These are phyloP conservation scores for Actinemys pallida DNA, from an alignment of 2,113 vertebrate genomes.

Conservation along the genomic window DNA sequence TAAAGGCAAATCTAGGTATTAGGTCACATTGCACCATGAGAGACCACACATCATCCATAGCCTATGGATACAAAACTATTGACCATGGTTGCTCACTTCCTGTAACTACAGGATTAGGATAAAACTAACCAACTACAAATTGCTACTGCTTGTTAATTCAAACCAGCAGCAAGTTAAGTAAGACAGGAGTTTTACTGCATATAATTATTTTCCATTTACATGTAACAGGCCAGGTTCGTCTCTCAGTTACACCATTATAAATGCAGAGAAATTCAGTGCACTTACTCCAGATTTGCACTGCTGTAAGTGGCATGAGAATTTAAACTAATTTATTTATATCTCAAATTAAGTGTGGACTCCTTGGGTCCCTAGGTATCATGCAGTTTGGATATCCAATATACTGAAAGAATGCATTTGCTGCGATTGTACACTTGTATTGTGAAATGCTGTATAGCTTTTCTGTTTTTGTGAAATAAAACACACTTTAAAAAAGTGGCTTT, in stretches of 20 bases:
- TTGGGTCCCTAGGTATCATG: background rate
- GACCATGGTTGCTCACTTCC: background rate
- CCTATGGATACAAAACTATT: background rate
- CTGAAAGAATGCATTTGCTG: background rate
- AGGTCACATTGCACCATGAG: background rate
- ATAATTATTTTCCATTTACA: background rate
- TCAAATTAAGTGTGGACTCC: background rate
- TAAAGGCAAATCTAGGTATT: background rate
- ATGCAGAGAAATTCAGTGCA: background rate
- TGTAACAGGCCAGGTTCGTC: background rate
- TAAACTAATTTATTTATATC: background rate
- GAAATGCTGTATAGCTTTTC: background rate
- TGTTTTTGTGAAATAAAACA: background rate
- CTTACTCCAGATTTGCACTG: background rate
- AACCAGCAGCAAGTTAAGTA: background rate
- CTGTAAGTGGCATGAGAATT: background rate
- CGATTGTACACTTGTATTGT: background rate
- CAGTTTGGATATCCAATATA: background rate
- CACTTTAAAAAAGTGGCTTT: background rate
- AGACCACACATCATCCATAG: background rate
- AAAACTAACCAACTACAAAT: background rate
- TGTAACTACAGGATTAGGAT: background rate
- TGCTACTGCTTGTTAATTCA: background rate
- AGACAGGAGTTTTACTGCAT: background rate
- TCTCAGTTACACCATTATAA: background rate